phyloP scores from a whole-genome alignment of 2,113 vertebrate genomes.

The Aegithalos caudatus region DNA sequence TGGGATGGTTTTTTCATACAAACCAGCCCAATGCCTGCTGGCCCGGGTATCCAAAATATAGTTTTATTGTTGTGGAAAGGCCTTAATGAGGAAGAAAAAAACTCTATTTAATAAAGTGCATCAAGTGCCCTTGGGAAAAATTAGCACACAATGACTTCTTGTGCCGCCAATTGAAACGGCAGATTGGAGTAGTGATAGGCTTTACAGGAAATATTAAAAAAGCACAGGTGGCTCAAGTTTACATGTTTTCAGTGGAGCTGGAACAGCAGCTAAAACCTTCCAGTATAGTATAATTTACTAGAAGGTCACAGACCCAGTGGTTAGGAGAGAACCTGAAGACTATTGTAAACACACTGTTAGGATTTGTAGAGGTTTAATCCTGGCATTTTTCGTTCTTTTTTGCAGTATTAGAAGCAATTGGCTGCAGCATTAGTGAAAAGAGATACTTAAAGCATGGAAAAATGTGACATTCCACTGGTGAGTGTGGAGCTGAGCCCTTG shows the following conservation, averaged over 20 bases:
- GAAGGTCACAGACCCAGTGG: slow-evolving; percentile 57
- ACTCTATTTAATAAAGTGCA: slow-evolving; percentile 67
- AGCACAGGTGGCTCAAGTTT: slow-evolving; percentile 73
- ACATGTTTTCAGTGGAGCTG: slow-evolving; percentile 63
- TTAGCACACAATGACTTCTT: slow-evolving; percentile 73
- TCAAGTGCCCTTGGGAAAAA: slow-evolving; percentile 69
- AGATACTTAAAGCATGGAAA: slow-evolving; percentile 45
- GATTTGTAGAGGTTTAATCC: slow-evolving; percentile 38
- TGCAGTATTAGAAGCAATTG: slow-evolving; percentile 34
- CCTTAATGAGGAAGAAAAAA: slow-evolving; percentile 62
- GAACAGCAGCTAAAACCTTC: slow-evolving; percentile 56
- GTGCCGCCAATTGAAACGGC: slow-evolving; percentile 63
- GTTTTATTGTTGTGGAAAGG: slow-evolving; percentile 64
- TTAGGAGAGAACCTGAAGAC: slow-evolving; percentile 44
- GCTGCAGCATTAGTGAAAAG: slow-evolving; percentile 33
- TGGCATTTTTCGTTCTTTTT: background rate
- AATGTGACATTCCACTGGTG: background rate
- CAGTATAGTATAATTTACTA: slow-evolving; percentile 55
- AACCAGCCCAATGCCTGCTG: slow-evolving; percentile 47
- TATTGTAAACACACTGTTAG: slow-evolving; percentile 37
- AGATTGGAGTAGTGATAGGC: slow-evolving; percentile 48
- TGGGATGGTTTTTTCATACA: background rate
- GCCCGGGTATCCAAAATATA: slow-evolving; percentile 39
- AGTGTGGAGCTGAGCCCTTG: background rate
- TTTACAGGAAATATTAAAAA: slow-evolving; percentile 72